Conservation (phyloP, 2,113 vertebrate genomes). For the Charina bottae region DNA sequence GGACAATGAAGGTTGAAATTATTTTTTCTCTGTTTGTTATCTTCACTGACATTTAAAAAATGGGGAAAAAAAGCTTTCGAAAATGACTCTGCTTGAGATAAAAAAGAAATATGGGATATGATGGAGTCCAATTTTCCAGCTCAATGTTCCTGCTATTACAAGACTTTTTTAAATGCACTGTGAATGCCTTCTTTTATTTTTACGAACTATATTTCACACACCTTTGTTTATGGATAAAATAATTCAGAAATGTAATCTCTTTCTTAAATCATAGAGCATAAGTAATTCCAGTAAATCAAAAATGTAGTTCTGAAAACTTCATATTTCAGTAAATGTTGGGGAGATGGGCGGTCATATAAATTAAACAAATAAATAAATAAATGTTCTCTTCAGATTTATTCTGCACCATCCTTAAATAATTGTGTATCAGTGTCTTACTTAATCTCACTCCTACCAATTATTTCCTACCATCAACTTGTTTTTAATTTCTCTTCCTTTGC, state of each 20-base stretch:
- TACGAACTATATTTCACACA: conserved; percentile 56
- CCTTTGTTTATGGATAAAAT: conserved; percentile 58
- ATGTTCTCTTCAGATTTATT: not conserved
- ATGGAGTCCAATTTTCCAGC: conserved; percentile 58
- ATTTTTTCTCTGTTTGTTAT: conserved; percentile 25
- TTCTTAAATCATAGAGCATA: conserved; percentile 37
- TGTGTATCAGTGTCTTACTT: not conserved
- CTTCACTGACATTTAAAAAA: conserved; percentile 23
- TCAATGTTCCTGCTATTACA: conserved; percentile 45
- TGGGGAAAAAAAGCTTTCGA: not conserved
- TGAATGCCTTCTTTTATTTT: conserved; percentile 63
- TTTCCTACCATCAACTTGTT: not conserved
- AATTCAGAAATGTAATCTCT: conserved; percentile 37
- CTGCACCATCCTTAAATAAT: not conserved
- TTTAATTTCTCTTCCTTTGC: conserved; percentile 13
- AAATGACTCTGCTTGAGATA: not conserved
- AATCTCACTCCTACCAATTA: not conserved
- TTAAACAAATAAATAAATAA: no score
- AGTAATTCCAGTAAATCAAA: conserved; percentile 37
- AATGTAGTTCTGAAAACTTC: conserved; percentile 33
- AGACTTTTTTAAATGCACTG: conserved; percentile 42
- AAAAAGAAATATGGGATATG: conserved; percentile 43
- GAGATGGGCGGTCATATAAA: no score
- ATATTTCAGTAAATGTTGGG: not conserved
- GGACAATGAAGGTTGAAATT: not conserved